phyloP scores from a whole-genome alignment of 2,888 invertebrate species.

The Neocrepidodera transversa region DNA sequence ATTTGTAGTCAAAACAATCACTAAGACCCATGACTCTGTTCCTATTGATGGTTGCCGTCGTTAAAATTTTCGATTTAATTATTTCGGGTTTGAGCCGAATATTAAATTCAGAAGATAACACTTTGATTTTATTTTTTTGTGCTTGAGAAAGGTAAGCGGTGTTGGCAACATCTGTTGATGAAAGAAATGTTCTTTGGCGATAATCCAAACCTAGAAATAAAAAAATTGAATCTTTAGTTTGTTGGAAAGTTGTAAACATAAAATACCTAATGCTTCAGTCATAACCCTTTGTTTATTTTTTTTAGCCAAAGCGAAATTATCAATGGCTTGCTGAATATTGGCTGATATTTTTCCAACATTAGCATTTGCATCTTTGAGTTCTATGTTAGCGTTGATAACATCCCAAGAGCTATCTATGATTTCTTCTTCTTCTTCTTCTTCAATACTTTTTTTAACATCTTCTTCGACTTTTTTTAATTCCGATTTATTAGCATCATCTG shows the following conservation, averaged over 20 bases:
- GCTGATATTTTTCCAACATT: conserved; percentile 31
- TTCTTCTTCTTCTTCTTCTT: conserved; percentile 45
- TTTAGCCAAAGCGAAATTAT: conserved; percentile 60
- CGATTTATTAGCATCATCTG: conserved; percentile 51
- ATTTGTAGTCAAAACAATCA: conserved; percentile 45
- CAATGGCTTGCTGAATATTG: conserved; percentile 48
- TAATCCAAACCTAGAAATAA: neutral
- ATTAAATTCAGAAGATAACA: conserved; percentile 69
- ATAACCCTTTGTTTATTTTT: conserved; percentile 64
- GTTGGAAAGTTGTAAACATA: no score
- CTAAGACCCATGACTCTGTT: conserved; percentile 52
- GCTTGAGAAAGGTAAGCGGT: conserved; percentile 65
- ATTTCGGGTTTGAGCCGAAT: conserved; percentile 52
- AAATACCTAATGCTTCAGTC: conserved; percentile 61
- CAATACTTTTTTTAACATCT: conserved; percentile 34
- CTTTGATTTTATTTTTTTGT: conserved; percentile 67
- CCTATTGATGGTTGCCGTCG: conserved; percentile 46
- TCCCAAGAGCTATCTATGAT: conserved; percentile 48
- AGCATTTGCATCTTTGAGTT: conserved; percentile 55
- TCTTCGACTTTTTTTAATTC: conserved; percentile 51
- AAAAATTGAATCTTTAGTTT: conserved; percentile 62
- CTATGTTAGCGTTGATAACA: conserved; percentile 63
- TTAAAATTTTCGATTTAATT: conserved; percentile 34
- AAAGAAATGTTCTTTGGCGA: neutral
- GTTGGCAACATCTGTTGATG: conserved; percentile 38